Evolutionary conservation across 2,797 vertebrate species (phyloP).

Genomic region (Melanotaenia nigrans): DNA sequence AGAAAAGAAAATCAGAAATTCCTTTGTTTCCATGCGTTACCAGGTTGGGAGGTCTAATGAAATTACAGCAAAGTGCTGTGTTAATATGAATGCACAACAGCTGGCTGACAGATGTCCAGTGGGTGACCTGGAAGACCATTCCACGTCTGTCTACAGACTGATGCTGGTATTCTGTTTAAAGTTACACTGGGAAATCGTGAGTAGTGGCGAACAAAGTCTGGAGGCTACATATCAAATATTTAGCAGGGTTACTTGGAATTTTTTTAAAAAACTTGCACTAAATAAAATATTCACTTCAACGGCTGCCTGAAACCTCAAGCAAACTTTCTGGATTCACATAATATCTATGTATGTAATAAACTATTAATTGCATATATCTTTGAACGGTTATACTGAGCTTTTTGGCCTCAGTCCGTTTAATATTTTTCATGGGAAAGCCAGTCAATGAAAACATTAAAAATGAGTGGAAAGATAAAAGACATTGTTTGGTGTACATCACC

Average conservation of each 20-base stretch:
- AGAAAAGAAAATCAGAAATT: slow-evolving; percentile 16
- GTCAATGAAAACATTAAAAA: slow-evolving; percentile 21
- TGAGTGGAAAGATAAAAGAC: slow-evolving; percentile 12
- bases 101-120: slow-evolving; percentile 17
- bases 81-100: slow-evolving; percentile 35
- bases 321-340: slow-evolving; percentile 15
- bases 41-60: slow-evolving; percentile 48
- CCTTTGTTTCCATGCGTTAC: slow-evolving; percentile 43
- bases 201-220: slow-evolving; percentile 28
- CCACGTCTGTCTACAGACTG: slow-evolving; percentile 2
- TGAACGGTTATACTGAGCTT: slow-evolving; percentile 16
- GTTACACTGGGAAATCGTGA: slow-evolving; percentile 27
- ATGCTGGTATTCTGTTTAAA: slow-evolving; percentile 22
- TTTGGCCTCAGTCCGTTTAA: neutral
- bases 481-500: neutral
- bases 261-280: slow-evolving; percentile 50
- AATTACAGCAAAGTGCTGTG: slow-evolving; percentile 45
- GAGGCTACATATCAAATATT: slow-evolving; percentile 61
- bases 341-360: slow-evolving; percentile 35
- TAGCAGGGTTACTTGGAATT: slow-evolving; percentile 60
- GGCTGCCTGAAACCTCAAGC: slow-evolving; percentile 36
- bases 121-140: slow-evolving; percentile 9
- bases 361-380: slow-evolving; percentile 31
- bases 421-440: slow-evolving; percentile 8
- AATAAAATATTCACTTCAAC: slow-evolving; percentile 66